Evolutionary conservation across 2,888 invertebrate genomes (phyloP), one percentile per base, ranked within the genome.

Genomic region (Tenthredo scrophulariae): DNA sequence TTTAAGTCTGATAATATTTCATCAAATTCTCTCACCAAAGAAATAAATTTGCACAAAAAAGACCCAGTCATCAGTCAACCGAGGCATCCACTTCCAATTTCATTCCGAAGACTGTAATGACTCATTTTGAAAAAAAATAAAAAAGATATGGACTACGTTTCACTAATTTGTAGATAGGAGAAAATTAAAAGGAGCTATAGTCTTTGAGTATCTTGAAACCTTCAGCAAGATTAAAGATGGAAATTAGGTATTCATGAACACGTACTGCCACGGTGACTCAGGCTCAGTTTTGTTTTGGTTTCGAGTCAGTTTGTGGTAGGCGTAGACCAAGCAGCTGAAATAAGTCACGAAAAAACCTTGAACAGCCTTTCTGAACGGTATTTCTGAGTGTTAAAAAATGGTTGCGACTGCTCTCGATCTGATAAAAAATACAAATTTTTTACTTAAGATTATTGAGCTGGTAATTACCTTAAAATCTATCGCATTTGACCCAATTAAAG

Each of bases 371-470:
- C n/a, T 5, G 54, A 26, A 62, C 9, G 26, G 26, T 22, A 62
- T 10, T 22, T 22, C 10, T 4, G 62, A 62, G 62, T 4, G 0
- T 62, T 22, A 10, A 54, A 50, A 40, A 80, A 83, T 83, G 83
- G 65, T 46, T 7, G 50, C 67, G n/a, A 83, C n/a, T 18, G 46
- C 70, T 37, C 33, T 43, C 4, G 50, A 43, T 43, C 83, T 83
- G 18, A 29, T 83, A 5, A 65, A 70, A 18, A 83, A 83, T 83
- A 50, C 83, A 22, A 83, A 70, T 6, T 83, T 83, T 13, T 18
- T 70, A 26, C 70, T 83, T 9, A 83, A 83, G 67, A 83, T 83
- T 6, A 26, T 83, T n/a, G 83, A 83, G 46, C 70, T 83, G 67
- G 82, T 82, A 26, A 10, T 65, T 40, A 62, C 10, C 4, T 9